Evolutionary conservation across 2,888 invertebrate genomes (phyloP), one percentile per base, ranked within the genome.

Genomic region (Phortica magna): DNA sequence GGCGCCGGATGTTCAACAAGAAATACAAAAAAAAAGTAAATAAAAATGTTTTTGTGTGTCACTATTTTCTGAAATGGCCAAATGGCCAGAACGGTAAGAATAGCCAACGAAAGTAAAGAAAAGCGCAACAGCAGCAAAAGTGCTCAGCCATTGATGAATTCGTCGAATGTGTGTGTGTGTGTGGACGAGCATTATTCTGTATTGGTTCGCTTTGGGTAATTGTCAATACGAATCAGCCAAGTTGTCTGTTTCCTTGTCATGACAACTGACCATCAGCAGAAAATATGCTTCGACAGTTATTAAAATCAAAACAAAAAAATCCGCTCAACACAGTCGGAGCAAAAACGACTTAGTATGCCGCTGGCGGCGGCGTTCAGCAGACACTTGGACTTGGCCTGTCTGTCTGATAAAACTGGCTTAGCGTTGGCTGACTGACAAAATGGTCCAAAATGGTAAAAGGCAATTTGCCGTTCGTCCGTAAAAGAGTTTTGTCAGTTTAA

Each of bases 401-500:
- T 55, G 6, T 55, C 17, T 55, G 14, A 31, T 4, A 31, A 31
- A 2, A 31, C 31, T 31, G 31, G 14, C 17, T 55, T 17, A 55
- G 55, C 55, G 17, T 31, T 31, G 12, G 4, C 48, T 48, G 9
- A 48, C 48, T 48, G 14, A 48, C 48, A 48, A 48, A 48, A 48
- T 12, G 10, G 14, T 12, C 3, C 2, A 48, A 14, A 48, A 48
- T 9, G 48, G 68, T 48, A 70, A 53, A 71, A 71, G 55, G 31
- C 39, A 53, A 68, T 55, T 55, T 31, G 39, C 70, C 70, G 53
- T 71, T 71, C 42, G 53, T 2, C 14, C 48, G 14, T 70, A 70
- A 70, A 22, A 48, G 19, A 70, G 68, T 70, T 55, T 55, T 71
- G 53, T 55, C 31, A 53, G 70, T 71, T 71, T 55, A 55, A 71